These are phyloP conservation scores for Leucoraja ocellata DNA, from an alignment of 2,797 vertebrate species.

Conservation along the genomic window DNA sequence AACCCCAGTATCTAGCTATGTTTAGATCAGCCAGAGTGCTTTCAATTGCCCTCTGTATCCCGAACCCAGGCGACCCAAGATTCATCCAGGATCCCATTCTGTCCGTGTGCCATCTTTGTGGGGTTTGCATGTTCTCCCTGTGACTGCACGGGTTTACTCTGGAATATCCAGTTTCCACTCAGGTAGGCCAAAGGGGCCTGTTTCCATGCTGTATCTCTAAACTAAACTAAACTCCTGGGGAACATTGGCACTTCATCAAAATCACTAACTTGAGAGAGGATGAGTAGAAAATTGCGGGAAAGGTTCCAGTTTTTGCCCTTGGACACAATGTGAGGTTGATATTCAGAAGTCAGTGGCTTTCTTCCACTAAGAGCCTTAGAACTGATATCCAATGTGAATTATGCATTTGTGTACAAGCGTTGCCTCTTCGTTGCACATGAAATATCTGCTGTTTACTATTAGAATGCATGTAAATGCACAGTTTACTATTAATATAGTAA, in stretches of 20 bases:
- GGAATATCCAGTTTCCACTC: no score
- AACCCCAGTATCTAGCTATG: not conserved
- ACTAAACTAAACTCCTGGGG: no score
- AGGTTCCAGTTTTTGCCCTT: not conserved
- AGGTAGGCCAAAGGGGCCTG: no score
- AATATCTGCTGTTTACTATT: not conserved
- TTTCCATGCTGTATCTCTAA: no score
- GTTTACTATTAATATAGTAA: not conserved
- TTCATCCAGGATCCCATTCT: not conserved
- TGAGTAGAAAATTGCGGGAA: not conserved
- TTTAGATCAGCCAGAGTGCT: not conserved
- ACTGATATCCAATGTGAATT: not conserved
- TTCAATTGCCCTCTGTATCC: not conserved
- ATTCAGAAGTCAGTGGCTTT: not conserved
- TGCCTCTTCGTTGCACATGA: not conserved
- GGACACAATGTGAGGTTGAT: not conserved
- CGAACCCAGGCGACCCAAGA: not conserved
- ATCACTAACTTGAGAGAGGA: not conserved
- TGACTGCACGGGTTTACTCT: no score
- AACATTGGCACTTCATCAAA: not conserved
- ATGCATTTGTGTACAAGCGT: not conserved
- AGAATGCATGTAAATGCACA: not conserved
- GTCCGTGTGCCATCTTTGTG: no score
- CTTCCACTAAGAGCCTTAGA: not conserved
- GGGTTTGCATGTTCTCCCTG: no score